These are phyloP conservation scores for Numenius arquata DNA, from an alignment of 2,113 vertebrate species.

Conservation along the genomic window DNA sequence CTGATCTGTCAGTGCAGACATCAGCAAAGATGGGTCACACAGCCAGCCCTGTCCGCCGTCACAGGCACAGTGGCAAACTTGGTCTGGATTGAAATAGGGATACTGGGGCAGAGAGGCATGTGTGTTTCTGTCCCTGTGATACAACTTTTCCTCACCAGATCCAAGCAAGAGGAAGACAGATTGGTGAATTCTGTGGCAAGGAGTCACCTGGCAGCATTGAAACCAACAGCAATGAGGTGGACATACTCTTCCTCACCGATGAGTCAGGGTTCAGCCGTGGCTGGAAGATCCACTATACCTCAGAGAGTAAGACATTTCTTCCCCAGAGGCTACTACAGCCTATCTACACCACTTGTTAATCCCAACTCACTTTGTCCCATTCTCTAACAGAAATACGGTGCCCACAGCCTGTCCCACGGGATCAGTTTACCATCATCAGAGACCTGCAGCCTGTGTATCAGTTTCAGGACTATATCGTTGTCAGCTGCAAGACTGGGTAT, in stretches of 20 bases:
- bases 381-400: slow-evolving; percentile 71
- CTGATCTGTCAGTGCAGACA: neutral
- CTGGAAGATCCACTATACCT: slow-evolving; percentile 79
- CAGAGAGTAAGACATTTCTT: slow-evolving; percentile 61
- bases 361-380: neutral
- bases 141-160: slow-evolving; percentile 50
- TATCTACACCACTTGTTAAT: neutral
- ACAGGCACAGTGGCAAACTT: neutral
- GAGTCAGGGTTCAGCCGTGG: slow-evolving; percentile 78
- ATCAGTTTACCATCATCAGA: slow-evolving; percentile 74
- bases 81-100: neutral
- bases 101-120: neutral
- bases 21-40: neutral
- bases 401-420: slow-evolving; percentile 68
- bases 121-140: neutral
- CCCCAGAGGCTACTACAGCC: neutral
- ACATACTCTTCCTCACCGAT: slow-evolving; percentile 77
- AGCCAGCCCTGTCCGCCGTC: neutral
- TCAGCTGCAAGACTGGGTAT: slow-evolving; percentile 74
- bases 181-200: slow-evolving; percentile 74
- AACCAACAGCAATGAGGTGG: slow-evolving; percentile 73
- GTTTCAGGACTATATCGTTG: slow-evolving; percentile 75
- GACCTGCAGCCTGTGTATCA: slow-evolving; percentile 67
- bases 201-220: slow-evolving; percentile 63
- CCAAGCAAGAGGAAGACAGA: slow-evolving; percentile 43